Evolutionary conservation across 2,888 invertebrate species (phyloP).

Genomic region (Erpobdella octoculata): DNA sequence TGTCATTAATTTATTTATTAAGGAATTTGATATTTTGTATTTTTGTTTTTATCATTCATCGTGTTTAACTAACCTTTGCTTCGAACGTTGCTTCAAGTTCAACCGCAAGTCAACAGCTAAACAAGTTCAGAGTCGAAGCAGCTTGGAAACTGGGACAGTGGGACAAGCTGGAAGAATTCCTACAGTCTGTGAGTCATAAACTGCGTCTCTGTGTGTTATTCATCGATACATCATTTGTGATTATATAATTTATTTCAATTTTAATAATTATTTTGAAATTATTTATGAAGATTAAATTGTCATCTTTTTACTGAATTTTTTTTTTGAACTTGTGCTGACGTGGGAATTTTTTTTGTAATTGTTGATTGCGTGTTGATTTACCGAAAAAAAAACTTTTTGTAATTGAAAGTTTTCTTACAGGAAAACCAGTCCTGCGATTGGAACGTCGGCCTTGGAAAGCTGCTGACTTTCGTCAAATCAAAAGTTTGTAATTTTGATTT

Average conservation of each 20-base stretch:
- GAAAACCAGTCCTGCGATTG: constrained; percentile 53
- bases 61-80: too few species aligned
- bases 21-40: too few species aligned
- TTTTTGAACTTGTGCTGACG: background rate
- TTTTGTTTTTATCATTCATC: too few species aligned
- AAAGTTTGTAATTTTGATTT: constrained; percentile 40
- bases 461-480: constrained; percentile 57
- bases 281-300: too few species aligned
- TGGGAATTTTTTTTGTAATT: too few species aligned
- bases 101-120: constrained; percentile 51
- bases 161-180: constrained; percentile 62
- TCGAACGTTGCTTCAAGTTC: constrained; percentile 42
- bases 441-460: constrained; percentile 68
- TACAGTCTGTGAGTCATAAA: constrained; percentile 36
- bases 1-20: too few species aligned
- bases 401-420: background rate
- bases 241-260: too few species aligned
- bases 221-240: too few species aligned
- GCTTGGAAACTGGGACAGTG: constrained; percentile 79
- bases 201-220: too few species aligned
- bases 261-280: too few species aligned
- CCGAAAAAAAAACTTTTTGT: too few species aligned
- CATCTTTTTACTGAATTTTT: background rate
- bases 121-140: constrained; percentile 69
- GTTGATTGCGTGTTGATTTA: background rate